These are phyloP conservation scores for Maniola jurtina DNA, from an alignment of 1,140 invertebrate species.

Conservation along the genomic window DNA sequence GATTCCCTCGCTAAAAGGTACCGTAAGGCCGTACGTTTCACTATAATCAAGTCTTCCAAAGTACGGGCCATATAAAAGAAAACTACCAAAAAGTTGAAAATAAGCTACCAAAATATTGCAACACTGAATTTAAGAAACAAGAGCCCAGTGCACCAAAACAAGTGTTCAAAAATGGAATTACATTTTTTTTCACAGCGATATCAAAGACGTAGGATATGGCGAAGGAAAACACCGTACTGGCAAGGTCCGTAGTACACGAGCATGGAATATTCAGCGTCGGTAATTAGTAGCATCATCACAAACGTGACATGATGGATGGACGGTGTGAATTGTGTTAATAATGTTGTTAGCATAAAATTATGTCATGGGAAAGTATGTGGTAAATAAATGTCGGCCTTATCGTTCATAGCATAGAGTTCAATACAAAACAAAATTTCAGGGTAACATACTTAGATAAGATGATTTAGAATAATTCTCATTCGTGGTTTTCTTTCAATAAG, in stretches of 20 bases:
- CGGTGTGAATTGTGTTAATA: constrained; percentile 27
- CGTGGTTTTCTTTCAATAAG: no score
- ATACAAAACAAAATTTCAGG: background rate
- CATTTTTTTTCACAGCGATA: constrained; percentile 2
- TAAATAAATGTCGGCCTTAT: constrained; percentile 9
- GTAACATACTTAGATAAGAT: background rate
- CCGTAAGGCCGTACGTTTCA: constrained; percentile 51
- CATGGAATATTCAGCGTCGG: constrained; percentile 43
- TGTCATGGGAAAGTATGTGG: background rate
- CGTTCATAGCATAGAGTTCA: constrained; percentile 1
- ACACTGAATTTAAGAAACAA: background rate
- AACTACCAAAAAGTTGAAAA: background rate
- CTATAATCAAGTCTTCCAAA: constrained; percentile 58
- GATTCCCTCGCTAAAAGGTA: constrained; percentile 58
- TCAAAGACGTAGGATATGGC: background rate
- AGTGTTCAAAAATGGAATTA: background rate
- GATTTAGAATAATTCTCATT: no score
- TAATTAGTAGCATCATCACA: constrained; percentile 26
- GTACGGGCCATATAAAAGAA: constrained; percentile 57
- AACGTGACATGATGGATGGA: constrained; percentile 35
- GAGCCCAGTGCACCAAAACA: background rate
- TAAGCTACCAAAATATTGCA: background rate
- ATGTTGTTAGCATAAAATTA: background rate
- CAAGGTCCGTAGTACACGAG: background rate
- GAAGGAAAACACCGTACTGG: constrained; percentile 2